Evolutionary conservation across 2,797 vertebrate genomes (phyloP).

Genomic region (Eulemur albifrons): DNA sequence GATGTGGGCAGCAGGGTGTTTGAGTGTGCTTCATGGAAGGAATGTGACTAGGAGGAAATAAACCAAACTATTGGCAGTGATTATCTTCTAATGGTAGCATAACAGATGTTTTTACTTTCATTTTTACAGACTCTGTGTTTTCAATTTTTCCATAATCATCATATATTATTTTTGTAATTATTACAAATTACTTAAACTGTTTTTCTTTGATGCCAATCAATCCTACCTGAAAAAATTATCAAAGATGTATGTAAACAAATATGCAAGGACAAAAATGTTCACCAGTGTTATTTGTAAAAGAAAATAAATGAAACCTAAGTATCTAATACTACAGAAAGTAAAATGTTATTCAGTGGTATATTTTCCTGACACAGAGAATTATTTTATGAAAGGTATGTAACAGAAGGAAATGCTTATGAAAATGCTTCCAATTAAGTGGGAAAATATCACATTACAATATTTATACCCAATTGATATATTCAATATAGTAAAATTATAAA

Average conservation of each 20-base stretch:
- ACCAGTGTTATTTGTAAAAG: neutral
- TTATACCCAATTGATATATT: neutral
- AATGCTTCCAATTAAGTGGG: neutral
- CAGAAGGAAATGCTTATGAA: neutral
- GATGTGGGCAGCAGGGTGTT: fast-evolving
- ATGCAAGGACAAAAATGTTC: neutral
- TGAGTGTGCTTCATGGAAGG: neutral
- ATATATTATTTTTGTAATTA: neutral
- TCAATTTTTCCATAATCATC: neutral
- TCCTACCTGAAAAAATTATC: neutral
- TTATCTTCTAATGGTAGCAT: neutral
- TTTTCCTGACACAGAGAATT: neutral
- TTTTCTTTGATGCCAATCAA: neutral
- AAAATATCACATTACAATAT: neutral
- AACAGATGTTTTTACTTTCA: neutral
- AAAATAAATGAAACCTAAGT: conserved; percentile 21
- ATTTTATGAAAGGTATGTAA: neutral
- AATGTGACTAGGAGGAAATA: neutral
- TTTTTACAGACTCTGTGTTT: conserved; percentile 4
- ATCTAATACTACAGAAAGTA: neutral
- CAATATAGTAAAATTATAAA: conserved; percentile 7
- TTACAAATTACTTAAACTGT: neutral
- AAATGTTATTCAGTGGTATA: neutral
- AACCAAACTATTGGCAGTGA: neutral
- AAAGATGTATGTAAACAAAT: neutral